Evolutionary conservation across 2,113 vertebrate genomes (phyloP), one percentile per base, ranked within the genome.

Genomic region (Semicossyphus pulcher): DNA sequence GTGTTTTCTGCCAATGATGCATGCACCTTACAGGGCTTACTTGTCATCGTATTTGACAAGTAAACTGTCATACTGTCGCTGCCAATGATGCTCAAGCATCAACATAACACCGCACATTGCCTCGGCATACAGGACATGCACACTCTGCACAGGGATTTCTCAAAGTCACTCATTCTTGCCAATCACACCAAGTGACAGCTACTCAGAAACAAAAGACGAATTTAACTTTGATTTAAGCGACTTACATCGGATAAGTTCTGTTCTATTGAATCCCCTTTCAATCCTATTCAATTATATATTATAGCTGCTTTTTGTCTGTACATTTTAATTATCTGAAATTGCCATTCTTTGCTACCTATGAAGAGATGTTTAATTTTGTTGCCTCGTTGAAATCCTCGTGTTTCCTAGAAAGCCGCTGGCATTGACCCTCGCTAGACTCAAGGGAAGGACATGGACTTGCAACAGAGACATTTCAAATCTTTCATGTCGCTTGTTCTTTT

Each of bases 1-100:
- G 20, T 78, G 45, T 82, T 67, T 79, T 74, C 74, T 61, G 74
- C 62, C 76, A 73, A 48, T 70, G 83, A 88, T 83, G 72, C 45
- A 67, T 68, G 67, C 83, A 76, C 78, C 85, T 86, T 80, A 71
- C 76, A 80, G 89, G 85, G 63, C 34, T 80, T 72, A 70, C 78
- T 65, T 81, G 80, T 87, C 89, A 86, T 68, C 31, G n/a, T 57
- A 64, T 36, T 76, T 90, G 84, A 92, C 88, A 86, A 78, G 81
- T 75, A 36, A 66, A 80, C 78, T 89, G 88, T 88, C 83, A 80
- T 62, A 45, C 72, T 88, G 88, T 92, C 88, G 25, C 54, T 80
- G 71, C 41, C 77, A 72, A 90, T 92, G 80, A 90, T 67, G 57
- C 71, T 93, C 87, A 87, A 82, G 69, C 53, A 37, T 75, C 64